A percentile compares a stretch with the other conserved stretches of the same genome.
These are phyloP conservation scores for Lithobates pipiens DNA, from an alignment of 2,797 vertebrate genomes.

Conservation along the genomic window DNA sequence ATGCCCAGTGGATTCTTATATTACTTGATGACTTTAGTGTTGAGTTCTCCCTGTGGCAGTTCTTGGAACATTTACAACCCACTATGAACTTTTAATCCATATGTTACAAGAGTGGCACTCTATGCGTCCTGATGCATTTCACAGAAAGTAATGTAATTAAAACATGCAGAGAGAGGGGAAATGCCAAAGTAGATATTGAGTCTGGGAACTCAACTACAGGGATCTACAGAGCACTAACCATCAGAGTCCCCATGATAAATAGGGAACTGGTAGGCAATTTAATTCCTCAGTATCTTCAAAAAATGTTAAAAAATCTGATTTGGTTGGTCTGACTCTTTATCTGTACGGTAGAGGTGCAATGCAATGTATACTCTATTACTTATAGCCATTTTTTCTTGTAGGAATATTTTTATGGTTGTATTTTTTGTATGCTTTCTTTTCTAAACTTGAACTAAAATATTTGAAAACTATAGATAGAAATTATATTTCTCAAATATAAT, in stretches of 20 bases:
- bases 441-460: slow-evolving; percentile 17
- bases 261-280: neutral
- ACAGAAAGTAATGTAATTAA: too few species aligned
- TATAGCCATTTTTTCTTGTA: neutral
- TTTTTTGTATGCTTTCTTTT: slow-evolving; percentile 36
- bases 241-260: neutral
- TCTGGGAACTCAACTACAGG: neutral
- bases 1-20: neutral
- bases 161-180: too few species aligned
- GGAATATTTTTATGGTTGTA: slow-evolving; percentile 4
- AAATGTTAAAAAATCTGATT: neutral
- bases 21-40: neutral
- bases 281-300: neutral
- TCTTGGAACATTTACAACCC: neutral
- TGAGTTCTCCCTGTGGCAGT: neutral
- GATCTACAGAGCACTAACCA: too few species aligned
- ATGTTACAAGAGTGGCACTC: too few species aligned
- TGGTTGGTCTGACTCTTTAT: neutral
- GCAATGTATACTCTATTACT: neutral
- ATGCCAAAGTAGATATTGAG: neutral
- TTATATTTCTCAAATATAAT: neutral
- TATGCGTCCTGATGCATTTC: too few species aligned
- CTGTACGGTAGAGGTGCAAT: neutral
- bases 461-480: neutral
- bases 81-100: neutral